These are phyloP conservation scores for Drosophila grimshawi DNA, from an alignment of 1,140 invertebrate genomes.

Conservation along the genomic window DNA sequence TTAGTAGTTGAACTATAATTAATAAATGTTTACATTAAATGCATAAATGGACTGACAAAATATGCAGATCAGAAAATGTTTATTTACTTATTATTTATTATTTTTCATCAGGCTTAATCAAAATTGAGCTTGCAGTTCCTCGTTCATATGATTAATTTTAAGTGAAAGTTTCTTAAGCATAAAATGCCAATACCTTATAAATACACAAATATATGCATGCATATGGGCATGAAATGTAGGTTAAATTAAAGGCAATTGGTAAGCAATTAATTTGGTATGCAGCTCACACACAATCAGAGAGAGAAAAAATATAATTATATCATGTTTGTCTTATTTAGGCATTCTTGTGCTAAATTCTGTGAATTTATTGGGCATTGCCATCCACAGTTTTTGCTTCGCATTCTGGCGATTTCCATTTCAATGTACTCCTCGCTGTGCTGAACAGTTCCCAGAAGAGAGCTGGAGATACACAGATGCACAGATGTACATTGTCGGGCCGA, in stretches of 20 bases:
- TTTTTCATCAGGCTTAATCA: too few relatives aligned
- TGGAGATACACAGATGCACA: slow-evolving; percentile 16
- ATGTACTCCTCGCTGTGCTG: slow-evolving; percentile 8
- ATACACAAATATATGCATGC: not conserved
- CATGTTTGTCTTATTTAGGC: slow-evolving; percentile 41
- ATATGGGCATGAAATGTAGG: slow-evolving; percentile 22
- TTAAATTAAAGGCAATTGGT: slow-evolving; percentile 36
- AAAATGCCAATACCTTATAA: too few relatives aligned
- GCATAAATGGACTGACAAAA: too few relatives aligned
- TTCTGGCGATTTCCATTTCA: slow-evolving; percentile 9
- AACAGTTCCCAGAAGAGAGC: slow-evolving; percentile 57
- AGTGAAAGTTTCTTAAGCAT: not conserved
- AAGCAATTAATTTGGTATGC: slow-evolving; percentile 42
- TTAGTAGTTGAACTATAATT: too few relatives aligned
- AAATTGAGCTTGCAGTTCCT: too few relatives aligned
- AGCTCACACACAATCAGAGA: not conserved
- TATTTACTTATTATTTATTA: too few relatives aligned
- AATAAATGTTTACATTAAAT: too few relatives aligned
- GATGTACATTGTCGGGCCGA: not conserved
- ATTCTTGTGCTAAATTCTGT: slow-evolving; percentile 64
- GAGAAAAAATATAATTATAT: slow-evolving; percentile 40
- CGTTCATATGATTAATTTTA: not conserved
- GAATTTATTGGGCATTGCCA: slow-evolving; percentile 43
- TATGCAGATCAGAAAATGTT: too few relatives aligned
- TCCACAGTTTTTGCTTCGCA: not conserved